These are phyloP conservation scores for Ophion ventricosus DNA, from an alignment of 2,888 invertebrate species.

Conservation along the genomic window DNA sequence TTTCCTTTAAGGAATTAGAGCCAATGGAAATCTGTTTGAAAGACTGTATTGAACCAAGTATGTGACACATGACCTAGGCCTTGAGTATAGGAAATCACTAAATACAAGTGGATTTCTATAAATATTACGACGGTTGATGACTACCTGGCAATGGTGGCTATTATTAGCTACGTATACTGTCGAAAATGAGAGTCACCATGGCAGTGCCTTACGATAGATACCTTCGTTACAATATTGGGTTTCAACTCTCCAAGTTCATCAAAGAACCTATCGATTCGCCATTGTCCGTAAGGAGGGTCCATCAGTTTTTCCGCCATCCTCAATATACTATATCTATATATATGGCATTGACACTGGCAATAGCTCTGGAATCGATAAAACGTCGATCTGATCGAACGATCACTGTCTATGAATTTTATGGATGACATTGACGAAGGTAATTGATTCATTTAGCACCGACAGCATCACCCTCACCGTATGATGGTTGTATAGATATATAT, in stretches of 20 bases:
- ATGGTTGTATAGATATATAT: not conserved
- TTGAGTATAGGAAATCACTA: too few relatives aligned
- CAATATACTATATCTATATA: not conserved
- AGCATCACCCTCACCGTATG: not conserved
- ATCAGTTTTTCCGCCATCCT: not conserved
- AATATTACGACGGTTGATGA: too few relatives aligned
- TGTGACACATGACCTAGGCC: too few relatives aligned
- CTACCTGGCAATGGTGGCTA: too few relatives aligned
- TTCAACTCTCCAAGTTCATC: not conserved
- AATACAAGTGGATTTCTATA: too few relatives aligned
- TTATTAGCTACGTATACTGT: too few relatives aligned
- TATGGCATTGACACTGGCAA: not conserved
- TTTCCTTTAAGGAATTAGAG: too few relatives aligned
- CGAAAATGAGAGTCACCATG: too few relatives aligned
- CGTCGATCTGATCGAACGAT: slow-evolving; percentile 10
- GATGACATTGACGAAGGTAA: slow-evolving; percentile 34
- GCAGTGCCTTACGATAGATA: not conserved
- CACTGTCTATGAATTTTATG: slow-evolving; percentile 12
- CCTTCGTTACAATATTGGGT: not conserved
- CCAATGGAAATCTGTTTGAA: too few relatives aligned
- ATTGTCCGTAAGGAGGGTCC: not conserved
- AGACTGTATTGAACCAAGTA: too few relatives aligned
- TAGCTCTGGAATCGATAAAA: not conserved
- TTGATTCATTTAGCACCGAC: slow-evolving; percentile 26
- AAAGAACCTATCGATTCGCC: not conserved